Evolutionary conservation across 2,888 invertebrate species (phyloP).

Genomic region (Drosophila yooni): DNA sequence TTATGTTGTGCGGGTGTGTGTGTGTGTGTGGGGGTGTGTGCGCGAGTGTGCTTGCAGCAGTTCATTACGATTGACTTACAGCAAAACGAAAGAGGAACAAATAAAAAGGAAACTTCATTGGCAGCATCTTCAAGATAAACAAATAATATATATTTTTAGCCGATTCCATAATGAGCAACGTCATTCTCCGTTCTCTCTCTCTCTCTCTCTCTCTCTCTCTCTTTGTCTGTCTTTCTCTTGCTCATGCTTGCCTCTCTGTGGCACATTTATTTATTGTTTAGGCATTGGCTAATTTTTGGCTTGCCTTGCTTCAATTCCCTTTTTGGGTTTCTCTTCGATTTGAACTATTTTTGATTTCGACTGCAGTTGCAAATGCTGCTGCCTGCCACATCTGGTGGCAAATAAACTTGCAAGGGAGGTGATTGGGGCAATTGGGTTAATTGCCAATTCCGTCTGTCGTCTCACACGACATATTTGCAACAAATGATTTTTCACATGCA

Average conservation of each 20-base stretch:
- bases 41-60: not conserved
- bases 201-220: not conserved
- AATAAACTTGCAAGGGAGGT: not conserved
- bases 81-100: not conserved
- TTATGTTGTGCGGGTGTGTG: conserved; percentile 29
- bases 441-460: conserved; percentile 1
- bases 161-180: conserved; percentile 42
- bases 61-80: conserved; percentile 24
- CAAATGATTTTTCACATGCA: not conserved
- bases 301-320: not conserved
- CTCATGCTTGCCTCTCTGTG: not conserved
- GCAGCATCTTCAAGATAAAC: conserved; percentile 45
- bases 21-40: conserved; percentile 1
- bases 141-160: conserved; percentile 59
- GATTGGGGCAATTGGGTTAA: conserved; percentile 22
- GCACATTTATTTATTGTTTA: not conserved
- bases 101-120: not conserved
- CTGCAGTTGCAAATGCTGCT: conserved; percentile 5
- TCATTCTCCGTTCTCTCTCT: not conserved
- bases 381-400: not conserved
- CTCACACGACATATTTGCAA: not conserved
- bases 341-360: conserved; percentile 14
- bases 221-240: not conserved
- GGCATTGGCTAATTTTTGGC: not conserved
- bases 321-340: conserved; percentile 18